Conservation (phyloP, 23 tunicate species). For the Oikopleura dioica region DNA sequence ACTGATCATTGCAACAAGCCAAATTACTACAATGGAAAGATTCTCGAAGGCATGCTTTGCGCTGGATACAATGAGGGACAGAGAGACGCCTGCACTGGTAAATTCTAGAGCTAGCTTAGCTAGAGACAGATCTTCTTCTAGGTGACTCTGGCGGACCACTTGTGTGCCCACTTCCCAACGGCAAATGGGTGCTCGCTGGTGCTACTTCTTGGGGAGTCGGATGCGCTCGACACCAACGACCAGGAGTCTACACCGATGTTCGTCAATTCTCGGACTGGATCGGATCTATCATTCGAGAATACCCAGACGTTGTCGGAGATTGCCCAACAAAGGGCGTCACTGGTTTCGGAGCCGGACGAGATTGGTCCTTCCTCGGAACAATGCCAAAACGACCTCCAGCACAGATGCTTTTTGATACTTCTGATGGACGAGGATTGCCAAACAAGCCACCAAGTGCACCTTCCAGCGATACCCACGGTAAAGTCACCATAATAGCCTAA, state of each 20-base stretch:
- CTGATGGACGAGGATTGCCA: not conserved
- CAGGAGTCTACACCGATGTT: slow-evolving; percentile 66
- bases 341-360: not conserved
- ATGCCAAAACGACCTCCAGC: not conserved
- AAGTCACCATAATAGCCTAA: too few species aligned
- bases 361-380: not conserved
- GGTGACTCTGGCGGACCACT: slow-evolving; percentile 89
- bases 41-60: not conserved
- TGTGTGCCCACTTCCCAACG: slow-evolving; percentile 39
- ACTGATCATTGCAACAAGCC: not conserved
- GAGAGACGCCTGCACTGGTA: not conserved
- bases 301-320: not conserved
- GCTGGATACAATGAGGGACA: not conserved
- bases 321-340: not conserved
- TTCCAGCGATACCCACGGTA: too few species aligned
- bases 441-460: not conserved
- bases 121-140: too few species aligned
- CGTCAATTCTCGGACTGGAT: slow-evolving; percentile 34
- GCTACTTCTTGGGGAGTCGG: slow-evolving; percentile 67
- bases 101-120: too few species aligned
- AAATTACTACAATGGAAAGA: not conserved
- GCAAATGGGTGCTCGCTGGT: slow-evolving; percentile 53
- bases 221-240: slow-evolving; percentile 41
- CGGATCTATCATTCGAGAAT: not conserved
- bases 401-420: not conserved